These are phyloP conservation scores for Steinernema khuongi DNA, from an alignment of 1,140 invertebrate genomes.

Conservation along the genomic window DNA sequence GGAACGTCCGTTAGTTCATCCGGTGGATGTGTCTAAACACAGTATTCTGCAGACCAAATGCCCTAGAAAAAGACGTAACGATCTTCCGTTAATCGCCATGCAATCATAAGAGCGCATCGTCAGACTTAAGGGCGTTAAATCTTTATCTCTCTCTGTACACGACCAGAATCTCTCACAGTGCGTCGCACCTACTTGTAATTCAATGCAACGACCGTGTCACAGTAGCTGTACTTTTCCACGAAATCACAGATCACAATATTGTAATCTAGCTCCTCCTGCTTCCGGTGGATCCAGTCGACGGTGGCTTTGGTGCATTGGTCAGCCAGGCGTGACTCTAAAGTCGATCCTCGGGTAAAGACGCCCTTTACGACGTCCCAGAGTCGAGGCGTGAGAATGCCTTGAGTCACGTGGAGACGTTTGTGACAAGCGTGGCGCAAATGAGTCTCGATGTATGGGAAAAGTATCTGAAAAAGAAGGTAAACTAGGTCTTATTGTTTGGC, in stretches of 20 bases:
- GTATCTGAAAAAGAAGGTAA: no score
- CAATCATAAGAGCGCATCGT: no score
- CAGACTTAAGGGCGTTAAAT: no score
- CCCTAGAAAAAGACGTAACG: no score
- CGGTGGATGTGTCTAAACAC: no score
- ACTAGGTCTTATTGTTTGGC: background rate
- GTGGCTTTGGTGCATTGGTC: background rate
- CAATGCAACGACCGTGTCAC: background rate
- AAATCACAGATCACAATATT: conserved; percentile 11
- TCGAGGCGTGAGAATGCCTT: background rate
- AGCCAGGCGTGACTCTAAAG: background rate
- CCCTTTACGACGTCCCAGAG: background rate
- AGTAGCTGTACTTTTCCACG: background rate
- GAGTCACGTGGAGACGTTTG: background rate
- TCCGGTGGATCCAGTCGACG: background rate
- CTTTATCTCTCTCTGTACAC: background rate
- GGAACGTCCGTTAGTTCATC: no score
- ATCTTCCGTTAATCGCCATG: no score
- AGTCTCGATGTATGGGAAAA: background rate
- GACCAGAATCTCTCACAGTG: background rate
- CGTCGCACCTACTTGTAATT: background rate
- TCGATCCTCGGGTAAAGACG: background rate
- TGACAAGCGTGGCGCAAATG: background rate
- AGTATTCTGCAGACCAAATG: no score
- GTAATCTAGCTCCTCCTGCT: background rate